Conservation (phyloP, 2,113 vertebrate genomes). For the Clarias magur region DNA sequence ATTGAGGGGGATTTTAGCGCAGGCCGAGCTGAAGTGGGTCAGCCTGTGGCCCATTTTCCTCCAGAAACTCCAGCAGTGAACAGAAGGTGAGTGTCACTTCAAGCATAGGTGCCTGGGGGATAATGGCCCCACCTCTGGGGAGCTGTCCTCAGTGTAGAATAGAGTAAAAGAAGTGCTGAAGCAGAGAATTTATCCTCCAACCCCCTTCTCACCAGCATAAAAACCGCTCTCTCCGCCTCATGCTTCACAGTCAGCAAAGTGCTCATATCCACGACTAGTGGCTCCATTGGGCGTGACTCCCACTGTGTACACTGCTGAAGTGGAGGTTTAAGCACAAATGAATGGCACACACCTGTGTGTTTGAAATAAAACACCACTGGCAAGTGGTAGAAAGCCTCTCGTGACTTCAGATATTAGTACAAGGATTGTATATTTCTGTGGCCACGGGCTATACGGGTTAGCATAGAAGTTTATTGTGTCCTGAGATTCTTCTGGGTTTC, state of each 20-base stretch:
- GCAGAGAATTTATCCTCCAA: constrained; percentile 70
- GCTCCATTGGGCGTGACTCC: constrained; percentile 67
- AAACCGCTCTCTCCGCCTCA: constrained; percentile 67
- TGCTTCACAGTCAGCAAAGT: constrained; percentile 74
- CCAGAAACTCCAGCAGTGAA: constrained; percentile 62
- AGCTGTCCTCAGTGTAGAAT: constrained; percentile 72
- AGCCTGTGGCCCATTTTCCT: constrained; percentile 67
- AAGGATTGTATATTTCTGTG: neutral
- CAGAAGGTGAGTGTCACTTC: constrained; percentile 76
- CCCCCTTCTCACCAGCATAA: constrained; percentile 63
- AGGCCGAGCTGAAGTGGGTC: constrained; percentile 69
- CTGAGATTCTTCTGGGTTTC: constrained; percentile 32
- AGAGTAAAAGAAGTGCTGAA: constrained; percentile 73
- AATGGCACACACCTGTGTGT: constrained; percentile 56
- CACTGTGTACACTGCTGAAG: constrained; percentile 41
- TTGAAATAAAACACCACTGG: constrained; percentile 38
- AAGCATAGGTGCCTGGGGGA: constrained; percentile 62
- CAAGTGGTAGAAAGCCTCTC: neutral
- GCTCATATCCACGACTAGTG: constrained; percentile 64
- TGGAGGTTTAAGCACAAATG: constrained; percentile 61
- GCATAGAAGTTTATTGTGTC: neutral
- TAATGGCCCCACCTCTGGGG: constrained; percentile 63
- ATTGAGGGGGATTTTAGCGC: constrained; percentile 54
- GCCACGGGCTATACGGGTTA: neutral
- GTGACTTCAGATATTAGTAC: neutral